A percentile compares a stretch with the other conserved stretches of the same genome.
phyloP scores from a whole-genome alignment of 2,113 vertebrate species.

The Charadrius vociferus region DNA sequence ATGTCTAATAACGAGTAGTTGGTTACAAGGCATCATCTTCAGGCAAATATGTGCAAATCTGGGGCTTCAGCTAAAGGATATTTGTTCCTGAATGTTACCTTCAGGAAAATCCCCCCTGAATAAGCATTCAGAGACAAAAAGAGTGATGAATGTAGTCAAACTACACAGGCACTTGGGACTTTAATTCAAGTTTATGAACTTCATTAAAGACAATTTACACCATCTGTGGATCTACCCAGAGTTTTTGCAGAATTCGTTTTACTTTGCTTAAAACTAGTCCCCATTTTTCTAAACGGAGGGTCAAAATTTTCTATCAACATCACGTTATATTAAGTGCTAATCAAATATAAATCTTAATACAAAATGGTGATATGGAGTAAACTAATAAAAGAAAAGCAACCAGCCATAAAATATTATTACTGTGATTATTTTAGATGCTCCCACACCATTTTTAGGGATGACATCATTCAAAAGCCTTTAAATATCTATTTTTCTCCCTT shows the following conservation, averaged over 20 bases:
- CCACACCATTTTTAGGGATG: not conserved
- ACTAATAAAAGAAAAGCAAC: conserved; percentile 17
- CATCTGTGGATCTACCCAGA: conserved; percentile 4
- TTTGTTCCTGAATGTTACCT: not conserved
- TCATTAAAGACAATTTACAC: conserved; percentile 46
- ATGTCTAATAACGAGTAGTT: not conserved
- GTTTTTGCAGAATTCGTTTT: not conserved
- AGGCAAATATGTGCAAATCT: not conserved
- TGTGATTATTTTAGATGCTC: not conserved
- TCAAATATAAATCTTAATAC: not conserved
- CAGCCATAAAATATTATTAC: not conserved
- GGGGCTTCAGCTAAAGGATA: not conserved
- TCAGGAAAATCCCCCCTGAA: not conserved
- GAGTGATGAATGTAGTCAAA: conserved; percentile 23
- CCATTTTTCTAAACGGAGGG: not conserved
- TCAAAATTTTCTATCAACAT: not conserved
- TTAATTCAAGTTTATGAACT: conserved; percentile 56
- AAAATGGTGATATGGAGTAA: not conserved
- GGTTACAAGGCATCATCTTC: not conserved
- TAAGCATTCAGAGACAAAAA: not conserved
- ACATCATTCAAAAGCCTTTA: conserved; percentile 13
- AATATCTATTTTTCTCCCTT: not conserved
- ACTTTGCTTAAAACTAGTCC: conserved; percentile 10
- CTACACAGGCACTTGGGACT: conserved; percentile 14
- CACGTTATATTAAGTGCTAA: not conserved